phyloP scores from a whole-genome alignment of 2,888 invertebrate genomes.

The Odontomyia ornata region DNA sequence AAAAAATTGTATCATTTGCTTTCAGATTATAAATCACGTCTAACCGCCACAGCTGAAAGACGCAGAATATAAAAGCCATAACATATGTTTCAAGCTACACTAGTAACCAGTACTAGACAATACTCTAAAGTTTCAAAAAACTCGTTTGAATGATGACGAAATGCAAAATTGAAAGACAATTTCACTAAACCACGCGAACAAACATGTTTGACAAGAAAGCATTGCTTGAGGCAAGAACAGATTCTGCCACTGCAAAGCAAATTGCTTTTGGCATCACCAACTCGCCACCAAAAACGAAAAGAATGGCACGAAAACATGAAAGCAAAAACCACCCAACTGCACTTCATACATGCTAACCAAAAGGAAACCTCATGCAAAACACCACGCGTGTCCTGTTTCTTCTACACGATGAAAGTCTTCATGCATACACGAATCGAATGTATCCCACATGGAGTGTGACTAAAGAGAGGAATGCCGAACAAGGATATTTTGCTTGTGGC shows the following conservation, averaged over 20 bases:
- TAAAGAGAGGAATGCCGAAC: neutral
- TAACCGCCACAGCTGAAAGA: too few species aligned
- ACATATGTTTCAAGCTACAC: too few species aligned
- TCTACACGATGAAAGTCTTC: neutral
- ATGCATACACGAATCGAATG: neutral
- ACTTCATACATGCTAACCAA: neutral
- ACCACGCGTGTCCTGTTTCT: neutral
- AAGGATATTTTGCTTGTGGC: neutral
- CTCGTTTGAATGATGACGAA: neutral
- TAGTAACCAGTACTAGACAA: too few species aligned
- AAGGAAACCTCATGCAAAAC: neutral
- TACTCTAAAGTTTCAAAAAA: too few species aligned
- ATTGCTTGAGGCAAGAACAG: neutral
- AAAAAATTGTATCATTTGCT: too few species aligned
- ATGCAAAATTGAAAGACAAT: neutral
- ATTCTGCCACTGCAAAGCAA: neutral
- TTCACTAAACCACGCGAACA: too few species aligned
- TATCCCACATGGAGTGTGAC: neutral
- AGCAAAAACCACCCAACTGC: neutral
- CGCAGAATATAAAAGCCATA: too few species aligned
- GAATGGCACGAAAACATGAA: constrained; percentile 13
- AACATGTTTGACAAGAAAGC: too few species aligned
- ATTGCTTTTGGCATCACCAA: neutral
- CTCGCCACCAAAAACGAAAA: neutral
- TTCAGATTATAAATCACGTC: too few species aligned